Evolutionary conservation across 37 sponge, comb jelly and placozoan species (phyloP).

Genomic region (Ianthella basta): DNA sequence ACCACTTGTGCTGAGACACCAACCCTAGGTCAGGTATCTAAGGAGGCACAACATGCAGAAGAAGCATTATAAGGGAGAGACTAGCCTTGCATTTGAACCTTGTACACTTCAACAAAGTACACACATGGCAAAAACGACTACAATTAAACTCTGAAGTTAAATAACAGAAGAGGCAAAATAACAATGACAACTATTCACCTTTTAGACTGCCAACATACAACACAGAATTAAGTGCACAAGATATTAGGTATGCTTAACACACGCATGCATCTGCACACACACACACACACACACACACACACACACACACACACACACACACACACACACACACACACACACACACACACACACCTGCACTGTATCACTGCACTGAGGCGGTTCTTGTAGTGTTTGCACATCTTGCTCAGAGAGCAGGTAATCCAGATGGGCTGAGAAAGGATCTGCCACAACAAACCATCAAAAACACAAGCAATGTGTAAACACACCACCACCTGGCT

Average conservation of each 20-base stretch:
- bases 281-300: too few species aligned
- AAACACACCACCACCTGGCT: not conserved
- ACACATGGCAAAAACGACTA: too few species aligned
- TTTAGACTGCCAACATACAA: too few species aligned
- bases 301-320: not conserved
- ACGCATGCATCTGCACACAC: not conserved
- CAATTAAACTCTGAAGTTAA: too few species aligned
- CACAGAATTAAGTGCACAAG: too few species aligned
- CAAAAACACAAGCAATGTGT: not conserved
- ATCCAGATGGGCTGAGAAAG: slow-evolving; percentile 63
- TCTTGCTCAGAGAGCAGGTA: slow-evolving; percentile 47
- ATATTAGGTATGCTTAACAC: too few species aligned
- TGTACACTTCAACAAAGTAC: too few species aligned
- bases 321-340: not conserved
- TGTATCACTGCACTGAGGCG: slow-evolving; percentile 30
- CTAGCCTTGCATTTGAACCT: slow-evolving; percentile 2
- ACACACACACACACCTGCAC: not conserved
- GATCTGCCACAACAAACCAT: slow-evolving; percentile 47
- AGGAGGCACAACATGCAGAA: not conserved
- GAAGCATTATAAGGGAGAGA: not conserved
- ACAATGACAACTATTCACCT: too few species aligned
- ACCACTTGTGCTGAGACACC: slow-evolving; percentile 1
- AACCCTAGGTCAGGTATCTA: not conserved
- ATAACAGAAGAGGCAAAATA: too few species aligned
- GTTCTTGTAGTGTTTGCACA: slow-evolving; percentile 3